Evolutionary conservation across 1,140 invertebrate species (phyloP).

Genomic region (Drosophila tristis): DNA sequence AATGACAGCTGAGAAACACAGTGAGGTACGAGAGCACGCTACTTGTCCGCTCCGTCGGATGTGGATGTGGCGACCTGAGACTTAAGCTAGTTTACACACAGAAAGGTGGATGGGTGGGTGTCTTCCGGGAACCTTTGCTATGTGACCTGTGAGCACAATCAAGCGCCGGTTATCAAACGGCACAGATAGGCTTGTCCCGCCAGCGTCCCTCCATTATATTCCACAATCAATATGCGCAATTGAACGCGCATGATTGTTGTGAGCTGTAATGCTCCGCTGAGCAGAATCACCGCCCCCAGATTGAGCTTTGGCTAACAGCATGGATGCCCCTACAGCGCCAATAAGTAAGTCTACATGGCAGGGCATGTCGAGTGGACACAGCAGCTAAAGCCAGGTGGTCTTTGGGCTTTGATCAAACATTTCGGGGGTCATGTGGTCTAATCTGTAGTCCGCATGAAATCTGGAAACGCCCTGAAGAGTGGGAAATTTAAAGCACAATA

Average conservation of each 20-base stretch:
- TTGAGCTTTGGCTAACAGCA: neutral
- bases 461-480: neutral
- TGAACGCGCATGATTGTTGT: conserved; percentile 76
- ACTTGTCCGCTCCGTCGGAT: conserved; percentile 30
- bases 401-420: conserved; percentile 7
- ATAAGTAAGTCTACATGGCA: too few species aligned
- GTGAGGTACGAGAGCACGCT: conserved; percentile 27
- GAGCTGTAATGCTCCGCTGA: conserved; percentile 52
- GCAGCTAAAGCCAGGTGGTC: conserved; percentile 36
- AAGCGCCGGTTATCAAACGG: conserved; percentile 34
- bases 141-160: conserved; percentile 75
- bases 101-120: neutral
- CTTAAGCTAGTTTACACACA: conserved; percentile 31
- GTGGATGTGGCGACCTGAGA: conserved; percentile 9
- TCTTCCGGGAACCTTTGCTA: conserved; percentile 39
- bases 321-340: neutral
- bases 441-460: neutral
- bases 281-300: neutral
- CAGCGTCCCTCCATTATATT: conserved; percentile 46
- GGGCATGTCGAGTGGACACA: conserved; percentile 9
- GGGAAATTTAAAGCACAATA: neutral
- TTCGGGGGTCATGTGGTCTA: neutral
- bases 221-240: conserved; percentile 80
- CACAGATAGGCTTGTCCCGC: conserved; percentile 9
- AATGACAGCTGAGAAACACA: conserved; percentile 68